These are phyloP conservation scores for Rosalia funebris DNA, from an alignment of 2,888 invertebrate genomes.

Conservation along the genomic window DNA sequence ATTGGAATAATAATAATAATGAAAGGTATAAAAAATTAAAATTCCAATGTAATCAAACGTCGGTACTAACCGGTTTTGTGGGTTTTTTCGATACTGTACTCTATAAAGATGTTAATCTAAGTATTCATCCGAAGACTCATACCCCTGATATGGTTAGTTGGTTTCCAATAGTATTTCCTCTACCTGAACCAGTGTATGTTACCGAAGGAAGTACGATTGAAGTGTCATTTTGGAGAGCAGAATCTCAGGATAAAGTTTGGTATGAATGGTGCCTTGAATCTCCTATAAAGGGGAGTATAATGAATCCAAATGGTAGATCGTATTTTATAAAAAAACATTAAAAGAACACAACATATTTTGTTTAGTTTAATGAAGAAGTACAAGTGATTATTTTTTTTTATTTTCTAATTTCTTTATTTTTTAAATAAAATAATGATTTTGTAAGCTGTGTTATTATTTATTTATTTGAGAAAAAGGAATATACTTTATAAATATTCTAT, in stretches of 20 bases:
- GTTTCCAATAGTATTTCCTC: slow-evolving; percentile 97
- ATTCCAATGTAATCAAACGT: slow-evolving; percentile 79
- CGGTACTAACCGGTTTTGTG: slow-evolving; percentile 91
- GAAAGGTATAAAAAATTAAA: slow-evolving; percentile 74
- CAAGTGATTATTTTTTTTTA: no score
- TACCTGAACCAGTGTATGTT: slow-evolving; percentile 76
- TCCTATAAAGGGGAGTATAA: slow-evolving; percentile 70
- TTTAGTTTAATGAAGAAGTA: no score
- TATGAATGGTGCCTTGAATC: slow-evolving; percentile 90
- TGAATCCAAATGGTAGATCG: slow-evolving; percentile 79
- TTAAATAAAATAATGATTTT: background rate
- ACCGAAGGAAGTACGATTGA: slow-evolving; percentile 76
- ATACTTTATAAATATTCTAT: no score
- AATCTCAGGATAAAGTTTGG: slow-evolving; percentile 87
- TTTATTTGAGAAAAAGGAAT: no score
- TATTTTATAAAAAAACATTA: slow-evolving; percentile 70
- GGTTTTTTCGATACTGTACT: slow-evolving; percentile 94
- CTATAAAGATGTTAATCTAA: slow-evolving; percentile 85
- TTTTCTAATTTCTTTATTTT: background rate
- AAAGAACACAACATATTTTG: no score
- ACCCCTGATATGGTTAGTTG: slow-evolving; percentile 95
- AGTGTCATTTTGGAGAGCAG: slow-evolving; percentile 88
- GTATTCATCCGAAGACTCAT: slow-evolving; percentile 90
- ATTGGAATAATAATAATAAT: slow-evolving; percentile 71
- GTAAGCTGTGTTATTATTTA: background rate